Conservation (phyloP, 2,797 vertebrate species). For the Crax fasciolata region DNA sequence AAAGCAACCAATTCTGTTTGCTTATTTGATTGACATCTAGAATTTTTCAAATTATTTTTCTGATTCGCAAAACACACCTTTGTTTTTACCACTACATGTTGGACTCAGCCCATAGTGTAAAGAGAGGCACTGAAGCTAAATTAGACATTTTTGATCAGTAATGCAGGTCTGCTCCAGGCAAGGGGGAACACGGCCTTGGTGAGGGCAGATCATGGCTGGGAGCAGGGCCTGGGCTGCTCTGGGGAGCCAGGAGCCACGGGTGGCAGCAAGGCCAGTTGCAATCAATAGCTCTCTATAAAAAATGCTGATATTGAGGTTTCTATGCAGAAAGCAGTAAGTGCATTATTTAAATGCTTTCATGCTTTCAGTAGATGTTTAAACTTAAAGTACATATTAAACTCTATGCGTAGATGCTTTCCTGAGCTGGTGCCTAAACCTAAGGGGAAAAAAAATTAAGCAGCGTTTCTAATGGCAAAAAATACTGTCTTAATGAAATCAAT, state of each 20-base stretch:
- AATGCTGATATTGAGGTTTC: constrained; percentile 26
- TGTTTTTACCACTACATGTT: not conserved
- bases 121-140: not conserved
- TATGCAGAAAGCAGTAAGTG: not conserved
- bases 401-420: not conserved
- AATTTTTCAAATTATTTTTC: not conserved
- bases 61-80: not conserved
- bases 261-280: not conserved
- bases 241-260: not conserved
- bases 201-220: not conserved
- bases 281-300: not conserved
- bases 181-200: accelerated
- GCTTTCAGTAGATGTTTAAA: not conserved
- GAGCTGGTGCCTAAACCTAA: not conserved
- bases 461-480: not conserved
- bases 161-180: accelerated
- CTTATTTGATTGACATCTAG: not conserved
- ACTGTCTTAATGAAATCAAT: not conserved
- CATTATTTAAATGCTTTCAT: constrained; percentile 1
- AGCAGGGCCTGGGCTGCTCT: not conserved
- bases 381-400: not conserved
- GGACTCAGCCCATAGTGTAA: not conserved
- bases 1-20: not conserved
- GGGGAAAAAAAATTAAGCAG: not conserved
- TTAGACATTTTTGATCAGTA: not conserved